Base-by-base conservation (phyloP, 2,797 vertebrate species). In the Melanotaenia maccullochi region DNA sequence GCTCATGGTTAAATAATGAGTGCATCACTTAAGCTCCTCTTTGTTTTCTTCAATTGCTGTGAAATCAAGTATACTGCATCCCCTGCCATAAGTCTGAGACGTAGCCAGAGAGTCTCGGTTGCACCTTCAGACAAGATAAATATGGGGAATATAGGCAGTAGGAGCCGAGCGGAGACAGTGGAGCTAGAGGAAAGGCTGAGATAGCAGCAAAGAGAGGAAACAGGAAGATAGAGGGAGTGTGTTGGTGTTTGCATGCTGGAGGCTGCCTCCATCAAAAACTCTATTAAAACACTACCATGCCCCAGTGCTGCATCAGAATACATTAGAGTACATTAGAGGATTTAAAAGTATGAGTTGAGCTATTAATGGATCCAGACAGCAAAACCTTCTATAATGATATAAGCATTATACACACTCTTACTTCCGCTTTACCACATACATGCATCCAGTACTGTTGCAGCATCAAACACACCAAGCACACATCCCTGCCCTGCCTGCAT, bases 321-420 rank as follows among this genome's bases (percentile, higher is more conserved):
- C 90, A 92, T 92, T 91, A 92, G 82, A 87, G 91, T 89, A 90
- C 92, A 92, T 92, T 87, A 93, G 85, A 87, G 88, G 90, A 83
- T 91, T 93, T 90, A 91, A 92, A 87, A 85, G 83, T 86, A 86
- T 57, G 81, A 85, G 78, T 86, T 71, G 63, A 86, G 87, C 86
- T 87, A 85, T 87, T 90, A 90, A 92, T 88, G 89, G 77, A 89
- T 89, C 87, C 86, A 87, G 87, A 90, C 86, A 82, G 87, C 79
- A 83, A 86, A 87, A 89, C 84, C 81, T 73, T 83, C 67, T 25
- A 25, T 87, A 87, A 87, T 85, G 75, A 88, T 82, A 77, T 77
- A 68, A 78, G 28, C 18, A 62, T 71, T 81, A 79, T 85, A 57
- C 47, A 47, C 59, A 30, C 42, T 9, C 60, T 47, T 57, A 47